A percentile compares a stretch with the other conserved stretches of the same genome.
Evolutionary conservation across 2,888 invertebrate species (phyloP).

Genomic region (Dichetophora obliterata): DNA sequence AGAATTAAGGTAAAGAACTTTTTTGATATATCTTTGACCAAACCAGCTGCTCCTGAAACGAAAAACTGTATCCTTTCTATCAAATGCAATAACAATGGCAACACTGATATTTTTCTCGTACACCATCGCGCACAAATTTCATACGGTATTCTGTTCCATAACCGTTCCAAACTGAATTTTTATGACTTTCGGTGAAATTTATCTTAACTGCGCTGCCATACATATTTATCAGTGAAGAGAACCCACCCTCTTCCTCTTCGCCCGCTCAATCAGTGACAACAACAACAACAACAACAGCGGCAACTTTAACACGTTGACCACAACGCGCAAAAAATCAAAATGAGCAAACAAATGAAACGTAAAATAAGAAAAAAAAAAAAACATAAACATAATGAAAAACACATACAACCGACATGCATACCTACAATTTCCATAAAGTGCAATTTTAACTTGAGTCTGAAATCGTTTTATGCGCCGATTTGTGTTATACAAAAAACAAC

Average conservation of each 20-base stretch:
- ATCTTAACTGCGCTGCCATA: constrained; percentile 10
- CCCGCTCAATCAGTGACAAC: neutral
- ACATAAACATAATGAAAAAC: neutral
- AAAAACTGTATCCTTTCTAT: neutral
- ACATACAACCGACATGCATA: neutral
- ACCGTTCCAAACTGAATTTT: constrained; percentile 30
- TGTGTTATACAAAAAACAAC: constrained; percentile 49
- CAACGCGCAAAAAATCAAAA: constrained; percentile 14
- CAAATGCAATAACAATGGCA: neutral
- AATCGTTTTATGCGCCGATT: constrained; percentile 54
- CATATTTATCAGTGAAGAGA: too few species aligned
- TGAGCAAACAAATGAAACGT: neutral
- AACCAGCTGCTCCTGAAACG: too few species aligned
- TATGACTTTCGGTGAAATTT: constrained; percentile 31
- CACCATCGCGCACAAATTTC: constrained; percentile 1
- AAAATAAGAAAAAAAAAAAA: neutral
- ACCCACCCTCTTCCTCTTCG: neutral
- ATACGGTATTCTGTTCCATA: constrained; percentile 3
- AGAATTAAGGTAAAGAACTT: too few species aligned
- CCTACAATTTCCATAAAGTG: constrained; percentile 32
- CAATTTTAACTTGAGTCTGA: constrained; percentile 29
- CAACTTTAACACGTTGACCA: neutral
- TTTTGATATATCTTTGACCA: too few species aligned
- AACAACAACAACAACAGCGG: neutral
- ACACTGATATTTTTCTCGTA: neutral